Percentiles rank a stretch among this genome's conserved stretches.
Evolutionary conservation across 2,797 vertebrate species (phyloP).

Genomic region (Trachops cirrhosus): DNA sequence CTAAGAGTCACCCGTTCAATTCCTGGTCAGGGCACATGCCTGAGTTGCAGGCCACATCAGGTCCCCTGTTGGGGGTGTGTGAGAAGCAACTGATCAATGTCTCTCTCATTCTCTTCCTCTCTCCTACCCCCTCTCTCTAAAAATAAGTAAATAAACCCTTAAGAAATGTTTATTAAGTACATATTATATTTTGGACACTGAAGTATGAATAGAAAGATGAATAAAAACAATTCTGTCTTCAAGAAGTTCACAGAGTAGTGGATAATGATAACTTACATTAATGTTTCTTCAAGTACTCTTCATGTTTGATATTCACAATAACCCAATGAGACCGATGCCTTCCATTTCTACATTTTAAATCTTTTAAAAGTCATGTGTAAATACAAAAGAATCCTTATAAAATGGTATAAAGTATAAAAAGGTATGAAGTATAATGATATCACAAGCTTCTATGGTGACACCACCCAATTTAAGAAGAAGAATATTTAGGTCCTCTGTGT

Average conservation of each 20-base stretch:
- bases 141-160: background rate
- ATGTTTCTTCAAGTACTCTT: background rate
- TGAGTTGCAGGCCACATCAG: too few relatives aligned
- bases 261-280: slow-evolving; percentile 40
- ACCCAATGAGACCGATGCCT: background rate
- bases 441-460: background rate
- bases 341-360: background rate
- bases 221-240: slow-evolving; percentile 22
- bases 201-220: background rate
- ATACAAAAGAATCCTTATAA: background rate
- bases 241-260: background rate
- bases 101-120: background rate
- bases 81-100: background rate
- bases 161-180: background rate
- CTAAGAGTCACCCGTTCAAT: background rate
- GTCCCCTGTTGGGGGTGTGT: background rate
- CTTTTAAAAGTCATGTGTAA: background rate
- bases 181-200: background rate
- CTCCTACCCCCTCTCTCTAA: background rate
- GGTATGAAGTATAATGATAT: background rate
- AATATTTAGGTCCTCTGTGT: background rate
- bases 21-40: background rate
- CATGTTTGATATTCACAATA: slow-evolving; percentile 3
- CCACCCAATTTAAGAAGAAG: background rate
- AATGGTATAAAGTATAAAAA: background rate